Base-by-base conservation (phyloP, 1,140 invertebrate genomes). In the Orussus abietinus region DNA sequence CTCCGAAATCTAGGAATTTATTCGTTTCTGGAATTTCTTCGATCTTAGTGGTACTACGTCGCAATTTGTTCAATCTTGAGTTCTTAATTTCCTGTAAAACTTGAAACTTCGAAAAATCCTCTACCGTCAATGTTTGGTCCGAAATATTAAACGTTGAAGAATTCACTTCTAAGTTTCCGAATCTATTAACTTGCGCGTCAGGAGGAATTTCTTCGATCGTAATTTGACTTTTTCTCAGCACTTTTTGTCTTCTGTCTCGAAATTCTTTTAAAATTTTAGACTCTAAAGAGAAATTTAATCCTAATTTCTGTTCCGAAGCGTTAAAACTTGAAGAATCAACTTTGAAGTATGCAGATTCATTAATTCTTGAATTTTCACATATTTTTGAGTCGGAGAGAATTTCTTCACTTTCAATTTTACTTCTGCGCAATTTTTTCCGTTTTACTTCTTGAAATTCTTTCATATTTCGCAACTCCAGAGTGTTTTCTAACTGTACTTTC, bases 331-430 rank as follows among this genome's bases (percentile, higher is more conserved):
- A n/a, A n/a, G n/a, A n/a, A n/a, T n/a, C n/a, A n/a, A n/a, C n/a
- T n/a, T n/a, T n/a, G n/a, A n/a, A n/a, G n/a, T n/a, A n/a, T n/a
- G n/a, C n/a, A n/a, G 25, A 31, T 20, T 45, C 30, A 19, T 32
- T 45, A 15, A 31, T 39, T 19, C 15, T 11, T 6, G 43, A 40
- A 5, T 39, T 11, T 18, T 17, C 21, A 10, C 38, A 45, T 12
- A 51, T 19, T 41, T 29, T 51, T 9, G 38, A 36, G 1, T 49
- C 33, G 45, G 47, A 49, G 45, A 49, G 39, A n/a, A n/a, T n/a
- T n/a, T n/a, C n/a, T n/a, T n/a, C n/a, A n/a, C n/a, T n/a, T n/a
- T n/a, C n/a, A n/a, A n/a, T n/a, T n/a, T n/a, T n/a, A n/a, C n/a
- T n/a, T n/a, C n/a, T n/a, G n/a, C n/a, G n/a, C n/a, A n/a, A n/a